Evolutionary conservation across 2,797 vertebrate species (phyloP).

Genomic region (Prionace glauca): DNA sequence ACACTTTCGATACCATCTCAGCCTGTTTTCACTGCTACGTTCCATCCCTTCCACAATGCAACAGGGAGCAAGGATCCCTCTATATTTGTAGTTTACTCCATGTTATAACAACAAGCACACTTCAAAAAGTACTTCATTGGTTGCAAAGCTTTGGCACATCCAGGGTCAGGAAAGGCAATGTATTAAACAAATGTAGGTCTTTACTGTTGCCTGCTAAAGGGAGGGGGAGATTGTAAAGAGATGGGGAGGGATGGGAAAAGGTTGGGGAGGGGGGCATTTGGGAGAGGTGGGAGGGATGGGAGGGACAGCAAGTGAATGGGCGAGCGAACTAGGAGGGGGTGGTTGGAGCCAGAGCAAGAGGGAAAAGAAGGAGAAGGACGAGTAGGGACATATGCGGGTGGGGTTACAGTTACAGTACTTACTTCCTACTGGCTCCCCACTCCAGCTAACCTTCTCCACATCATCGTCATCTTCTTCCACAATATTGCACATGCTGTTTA

Average conservation of each 20-base stretch:
- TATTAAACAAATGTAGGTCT: no score
- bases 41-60: not conserved
- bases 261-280: no score
- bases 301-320: no score
- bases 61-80: not conserved
- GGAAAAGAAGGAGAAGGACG: not conserved
- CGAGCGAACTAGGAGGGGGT: no score
- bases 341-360: no score
- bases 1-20: not conserved
- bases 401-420: conserved; percentile 50
- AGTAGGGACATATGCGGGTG: not conserved
- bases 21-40: not conserved
- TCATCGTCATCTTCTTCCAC: conserved; percentile 72
- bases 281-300: not conserved
- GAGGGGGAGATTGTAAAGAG: no score
- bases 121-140: no score
- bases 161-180: no score
- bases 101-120: not conserved
- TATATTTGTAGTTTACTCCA: not conserved
- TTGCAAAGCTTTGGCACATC: no score
- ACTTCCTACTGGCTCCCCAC: conserved; percentile 88
- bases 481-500: conserved; percentile 75
- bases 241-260: not conserved
- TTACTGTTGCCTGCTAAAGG: no score
- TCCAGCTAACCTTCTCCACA: conserved; percentile 87